These are phyloP conservation scores for Drosophila navojoa DNA, from an alignment of 1,140 invertebrate genomes.

Conservation along the genomic window DNA sequence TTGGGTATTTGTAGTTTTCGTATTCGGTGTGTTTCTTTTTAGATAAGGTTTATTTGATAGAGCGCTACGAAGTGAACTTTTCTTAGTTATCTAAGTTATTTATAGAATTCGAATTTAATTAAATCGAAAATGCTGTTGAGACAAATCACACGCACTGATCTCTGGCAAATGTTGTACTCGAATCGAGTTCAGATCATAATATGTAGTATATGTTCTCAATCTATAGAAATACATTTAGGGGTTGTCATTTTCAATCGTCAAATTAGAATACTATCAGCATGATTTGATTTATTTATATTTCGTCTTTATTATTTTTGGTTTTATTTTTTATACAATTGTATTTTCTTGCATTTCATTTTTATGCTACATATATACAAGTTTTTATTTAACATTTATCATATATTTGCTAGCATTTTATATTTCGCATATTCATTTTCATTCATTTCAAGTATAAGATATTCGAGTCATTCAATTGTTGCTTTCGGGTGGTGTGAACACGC, in stretches of 20 bases:
- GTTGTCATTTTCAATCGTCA: neutral
- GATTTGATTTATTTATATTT: neutral
- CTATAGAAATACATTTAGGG: conserved; percentile 1
- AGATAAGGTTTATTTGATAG: conserved; percentile 23
- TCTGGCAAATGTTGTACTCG: conserved; percentile 39
- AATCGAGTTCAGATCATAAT: conserved; percentile 28
- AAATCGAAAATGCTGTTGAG: conserved; percentile 8
- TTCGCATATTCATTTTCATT: neutral
- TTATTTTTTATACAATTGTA: neutral
- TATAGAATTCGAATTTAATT: conserved; percentile 3
- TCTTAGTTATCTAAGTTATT: conserved; percentile 49
- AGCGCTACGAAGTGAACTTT: conserved; percentile 77
- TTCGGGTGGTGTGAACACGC: too few relatives aligned
- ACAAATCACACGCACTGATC: conserved; percentile 52
- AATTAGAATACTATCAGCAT: neutral
- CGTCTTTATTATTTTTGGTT: neutral
- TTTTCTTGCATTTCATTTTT: neutral
- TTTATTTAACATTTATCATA: neutral
- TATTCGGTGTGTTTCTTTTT: conserved; percentile 33
- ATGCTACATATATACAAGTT: neutral
- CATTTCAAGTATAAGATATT: too few relatives aligned
- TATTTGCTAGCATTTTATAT: neutral
- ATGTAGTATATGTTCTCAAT: neutral
- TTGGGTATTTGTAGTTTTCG: conserved; percentile 32
- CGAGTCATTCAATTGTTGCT: too few relatives aligned